Conservation (phyloP, 2,113 vertebrate species). For the Crotophaga sulcirostris region DNA sequence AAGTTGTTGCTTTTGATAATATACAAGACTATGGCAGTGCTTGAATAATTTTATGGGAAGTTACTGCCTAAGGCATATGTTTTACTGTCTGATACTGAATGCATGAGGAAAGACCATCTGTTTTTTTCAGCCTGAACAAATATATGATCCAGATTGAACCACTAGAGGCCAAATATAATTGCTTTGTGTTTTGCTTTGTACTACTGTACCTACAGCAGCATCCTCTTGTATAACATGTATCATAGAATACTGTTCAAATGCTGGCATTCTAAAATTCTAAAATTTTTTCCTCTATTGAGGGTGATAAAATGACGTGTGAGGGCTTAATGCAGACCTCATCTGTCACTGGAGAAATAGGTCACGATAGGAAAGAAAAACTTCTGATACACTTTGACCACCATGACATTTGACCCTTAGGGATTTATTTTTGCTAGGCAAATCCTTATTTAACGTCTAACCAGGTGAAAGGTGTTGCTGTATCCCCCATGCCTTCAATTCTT, state of each 20-base stretch:
- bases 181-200: not conserved
- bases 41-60: slow-evolving; percentile 35
- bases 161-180: slow-evolving; percentile 14
- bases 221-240: not conserved
- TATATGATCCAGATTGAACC: not conserved
- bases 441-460: not conserved
- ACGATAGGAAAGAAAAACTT: not conserved
- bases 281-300: not conserved
- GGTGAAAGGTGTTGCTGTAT: not conserved
- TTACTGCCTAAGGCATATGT: not conserved
- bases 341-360: not conserved
- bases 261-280: not conserved
- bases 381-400: not conserved
- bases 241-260: not conserved
- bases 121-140: slow-evolving; percentile 33
- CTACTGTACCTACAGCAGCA: not conserved
- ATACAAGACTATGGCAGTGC: not conserved
- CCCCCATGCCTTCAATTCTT: not conserved
- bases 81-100: slow-evolving; percentile 28
- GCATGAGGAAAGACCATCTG: slow-evolving; percentile 26
- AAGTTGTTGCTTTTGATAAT: slow-evolving; percentile 38
- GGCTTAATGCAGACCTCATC: not conserved
- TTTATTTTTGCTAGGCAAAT: not conserved
- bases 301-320: not conserved
- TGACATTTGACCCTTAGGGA: not conserved